Base-by-base conservation (phyloP, 2,113 vertebrate species). In the Galbula dea region DNA sequence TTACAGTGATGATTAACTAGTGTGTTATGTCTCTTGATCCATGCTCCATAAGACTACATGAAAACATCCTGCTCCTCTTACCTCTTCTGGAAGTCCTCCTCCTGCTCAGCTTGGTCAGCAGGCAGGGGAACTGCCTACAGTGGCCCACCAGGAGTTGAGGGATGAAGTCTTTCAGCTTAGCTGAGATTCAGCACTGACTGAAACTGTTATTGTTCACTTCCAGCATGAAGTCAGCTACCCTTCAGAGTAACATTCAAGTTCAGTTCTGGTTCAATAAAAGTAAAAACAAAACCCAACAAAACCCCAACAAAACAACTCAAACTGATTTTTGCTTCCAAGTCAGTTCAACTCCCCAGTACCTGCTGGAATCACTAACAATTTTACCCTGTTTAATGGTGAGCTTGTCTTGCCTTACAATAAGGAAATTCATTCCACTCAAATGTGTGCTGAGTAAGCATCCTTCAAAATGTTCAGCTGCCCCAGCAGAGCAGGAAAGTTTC, bases 211-310 rank as follows among this genome's bases (percentile, higher is more conserved):
- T 94, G 82, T 94, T 96, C 90, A 15, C 68, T 93, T 96, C 32
- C 63, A 91, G 41, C 55, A 66, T 73, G 87, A 91, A 87, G 85
- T 85, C 87, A 91, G 72, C 57, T 93, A 66, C 85, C 66, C 63
- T 86, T 88, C 41, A 80, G 69, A 85, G 91, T 88, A 94, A 69
- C 72, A 76, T 74, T 88, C 18, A 39, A 83, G 79, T 90, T 89
- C 85, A 86, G 63, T 91, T 93, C 72, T 90, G 90, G 88, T 93
- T 96, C 93, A 96, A 80, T 34, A 86, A 85, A 89, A 91, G 41
- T 75, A 37, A 86, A 78, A 73, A 74, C 87, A 83, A 66, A 41
- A 29, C 27, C 26, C 49, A 49, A 23, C 49, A 51, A 86, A n/a
- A 11, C 30, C 30, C 19, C 16, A 58, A 15, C 11, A 43, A 43